A percentile compares a stretch with the other conserved stretches of the same genome.
Evolutionary conservation across 2,113 vertebrate species (phyloP).

Genomic region (Mus musculus): DNA sequence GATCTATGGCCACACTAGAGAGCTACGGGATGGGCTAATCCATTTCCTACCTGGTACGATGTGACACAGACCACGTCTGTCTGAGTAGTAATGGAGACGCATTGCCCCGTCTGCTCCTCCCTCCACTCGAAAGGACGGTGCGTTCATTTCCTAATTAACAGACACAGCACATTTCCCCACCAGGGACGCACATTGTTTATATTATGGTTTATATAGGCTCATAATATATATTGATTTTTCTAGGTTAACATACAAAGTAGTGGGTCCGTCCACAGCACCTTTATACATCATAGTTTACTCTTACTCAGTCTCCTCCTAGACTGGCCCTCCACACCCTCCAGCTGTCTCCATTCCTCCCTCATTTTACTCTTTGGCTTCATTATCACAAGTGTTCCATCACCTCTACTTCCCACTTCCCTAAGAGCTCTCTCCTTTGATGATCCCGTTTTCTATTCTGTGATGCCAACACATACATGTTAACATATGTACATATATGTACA

Average conservation of each 20-base stretch:
- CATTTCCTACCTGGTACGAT: slow-evolving; percentile 86
- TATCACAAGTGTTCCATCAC: background rate
- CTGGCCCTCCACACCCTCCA: background rate
- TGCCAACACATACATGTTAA: background rate
- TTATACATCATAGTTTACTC: background rate
- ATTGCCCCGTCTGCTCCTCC: slow-evolving; percentile 81
- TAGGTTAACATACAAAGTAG: background rate
- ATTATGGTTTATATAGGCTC: background rate
- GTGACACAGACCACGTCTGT: slow-evolving; percentile 86
- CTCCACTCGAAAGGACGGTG: slow-evolving; percentile 88
- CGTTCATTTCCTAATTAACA: slow-evolving; percentile 88
- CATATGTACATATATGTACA: background rate
- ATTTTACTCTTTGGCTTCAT: background rate
- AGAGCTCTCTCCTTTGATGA: background rate
- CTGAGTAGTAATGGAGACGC: slow-evolving; percentile 90
- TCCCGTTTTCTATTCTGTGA: background rate
- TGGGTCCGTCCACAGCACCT: too few species aligned
- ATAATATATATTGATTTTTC: background rate
- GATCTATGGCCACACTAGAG: background rate
- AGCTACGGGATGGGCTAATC: background rate
- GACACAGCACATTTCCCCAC: background rate
- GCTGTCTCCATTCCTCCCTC: background rate
- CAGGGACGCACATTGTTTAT: background rate
- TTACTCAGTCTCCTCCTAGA: background rate
- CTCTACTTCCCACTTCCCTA: background rate